Percentiles rank a stretch among this genome's conserved stretches.
These are phyloP conservation scores for Microtus montanus DNA, from an alignment of 2,113 vertebrate species.

Conservation along the genomic window DNA sequence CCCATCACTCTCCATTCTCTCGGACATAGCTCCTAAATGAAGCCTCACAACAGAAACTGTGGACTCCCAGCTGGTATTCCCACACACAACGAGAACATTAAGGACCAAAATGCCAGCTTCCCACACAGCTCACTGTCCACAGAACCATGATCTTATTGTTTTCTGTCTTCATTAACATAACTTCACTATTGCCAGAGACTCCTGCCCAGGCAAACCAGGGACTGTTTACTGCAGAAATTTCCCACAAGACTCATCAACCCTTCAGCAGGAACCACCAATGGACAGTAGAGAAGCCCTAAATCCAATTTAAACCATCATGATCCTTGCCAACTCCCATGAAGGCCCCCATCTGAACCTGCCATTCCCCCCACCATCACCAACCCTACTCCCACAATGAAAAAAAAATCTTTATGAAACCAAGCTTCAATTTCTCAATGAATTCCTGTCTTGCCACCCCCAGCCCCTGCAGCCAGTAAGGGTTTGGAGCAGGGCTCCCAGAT, in stretches of 20 bases:
- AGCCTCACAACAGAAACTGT: not conserved
- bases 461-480: not conserved
- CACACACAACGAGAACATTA: not conserved
- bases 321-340: not conserved
- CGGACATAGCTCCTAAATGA: not conserved
- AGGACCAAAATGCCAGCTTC: not conserved
- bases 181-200: not conserved
- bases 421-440: not conserved
- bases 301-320: not conserved
- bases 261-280: not conserved
- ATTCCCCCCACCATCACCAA: not conserved
- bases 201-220: not conserved
- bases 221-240: not conserved
- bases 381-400: not conserved
- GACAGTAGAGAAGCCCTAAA: constrained; percentile 12
- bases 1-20: not conserved
- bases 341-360: not conserved
- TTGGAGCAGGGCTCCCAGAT: fast-evolving
- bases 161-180: not conserved
- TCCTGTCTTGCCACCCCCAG: not conserved
- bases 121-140: not conserved
- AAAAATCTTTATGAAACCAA: not conserved
- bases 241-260: not conserved
- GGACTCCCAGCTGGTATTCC: not conserved
- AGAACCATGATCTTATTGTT: not conserved